Percentiles rank a stretch among this genome's conserved stretches.
Evolutionary conservation across 2,888 invertebrate genomes (phyloP).

Genomic region (Macropis europaea): DNA sequence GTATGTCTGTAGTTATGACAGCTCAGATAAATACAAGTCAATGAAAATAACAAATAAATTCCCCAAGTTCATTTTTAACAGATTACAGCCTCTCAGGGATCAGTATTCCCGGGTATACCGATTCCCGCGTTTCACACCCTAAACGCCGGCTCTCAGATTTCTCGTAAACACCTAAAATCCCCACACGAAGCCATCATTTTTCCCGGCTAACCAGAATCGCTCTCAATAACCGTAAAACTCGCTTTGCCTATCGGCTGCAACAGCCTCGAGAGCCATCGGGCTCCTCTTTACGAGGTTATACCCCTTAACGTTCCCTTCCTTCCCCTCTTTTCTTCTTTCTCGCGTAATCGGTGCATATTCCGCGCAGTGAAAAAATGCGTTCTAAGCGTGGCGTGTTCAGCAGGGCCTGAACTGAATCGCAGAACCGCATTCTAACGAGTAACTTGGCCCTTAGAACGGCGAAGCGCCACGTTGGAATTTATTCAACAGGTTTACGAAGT

Average conservation of each 20-base stretch:
- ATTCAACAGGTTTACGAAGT: constrained; percentile 77
- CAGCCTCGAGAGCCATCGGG: neutral
- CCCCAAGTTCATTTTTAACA: too few species aligned
- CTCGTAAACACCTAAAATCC: constrained; percentile 8
- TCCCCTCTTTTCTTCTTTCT: neutral
- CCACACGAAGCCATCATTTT: neutral
- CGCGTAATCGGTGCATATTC: constrained; percentile 30
- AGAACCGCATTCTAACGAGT: constrained; percentile 46
- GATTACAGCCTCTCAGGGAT: too few species aligned
- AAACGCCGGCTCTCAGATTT: constrained; percentile 1
- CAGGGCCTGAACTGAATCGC: constrained; percentile 18
- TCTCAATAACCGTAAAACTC: constrained; percentile 32
- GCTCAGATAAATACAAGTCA: too few species aligned
- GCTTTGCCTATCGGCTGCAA: constrained; percentile 16
- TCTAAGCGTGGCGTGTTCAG: neutral
- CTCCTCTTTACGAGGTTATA: constrained; percentile 21
- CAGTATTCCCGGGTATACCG: neutral
- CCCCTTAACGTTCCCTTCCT: constrained; percentile 18
- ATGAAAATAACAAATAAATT: too few species aligned
- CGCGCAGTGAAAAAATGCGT: neutral
- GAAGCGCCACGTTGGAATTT: constrained; percentile 60
- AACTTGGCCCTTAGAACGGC: constrained; percentile 29
- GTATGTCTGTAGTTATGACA: too few species aligned
- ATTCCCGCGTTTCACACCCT: neutral
- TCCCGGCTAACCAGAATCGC: neutral